A percentile compares a stretch with the other conserved stretches of the same genome.
Evolutionary conservation across 2,797 vertebrate genomes (phyloP).

Genomic region (Pampus argenteus): DNA sequence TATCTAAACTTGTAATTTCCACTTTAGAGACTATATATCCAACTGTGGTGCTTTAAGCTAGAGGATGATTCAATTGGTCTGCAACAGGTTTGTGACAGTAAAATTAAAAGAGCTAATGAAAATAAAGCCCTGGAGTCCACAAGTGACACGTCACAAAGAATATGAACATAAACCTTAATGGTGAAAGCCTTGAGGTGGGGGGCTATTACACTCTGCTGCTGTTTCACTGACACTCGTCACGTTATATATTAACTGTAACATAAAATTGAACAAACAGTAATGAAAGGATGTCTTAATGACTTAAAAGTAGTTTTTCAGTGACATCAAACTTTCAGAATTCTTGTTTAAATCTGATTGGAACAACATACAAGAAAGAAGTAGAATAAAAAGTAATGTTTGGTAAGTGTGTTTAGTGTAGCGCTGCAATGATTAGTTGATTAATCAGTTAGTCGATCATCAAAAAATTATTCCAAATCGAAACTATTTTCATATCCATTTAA

Average conservation of each 20-base stretch:
- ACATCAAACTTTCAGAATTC: neutral
- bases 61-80: conserved; percentile 62
- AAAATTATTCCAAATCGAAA: too few species aligned
- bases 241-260: conserved; percentile 51
- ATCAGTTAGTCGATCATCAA: too few species aligned
- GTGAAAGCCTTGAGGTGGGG: conserved; percentile 40
- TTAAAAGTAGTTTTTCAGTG: neutral
- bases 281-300: conserved; percentile 6
- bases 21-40: conserved; percentile 72
- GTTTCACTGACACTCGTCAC: conserved; percentile 39
- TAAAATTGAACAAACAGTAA: conserved; percentile 32
- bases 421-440: too few species aligned
- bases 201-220: conserved; percentile 43
- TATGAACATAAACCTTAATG: conserved; percentile 59
- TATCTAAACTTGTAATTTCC: conserved; percentile 70
- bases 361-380: neutral
- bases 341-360: neutral
- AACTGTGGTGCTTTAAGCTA: conserved; percentile 60
- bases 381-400: neutral
- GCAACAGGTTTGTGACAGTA: conserved; percentile 72
- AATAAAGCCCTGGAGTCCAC: conserved; percentile 69
- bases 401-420: neutral
- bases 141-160: conserved; percentile 61
- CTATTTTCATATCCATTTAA: too few species aligned
- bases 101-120: conserved; percentile 82